phyloP scores from a whole-genome alignment of 2,888 invertebrate species.

The Tenthredo mesomela region DNA sequence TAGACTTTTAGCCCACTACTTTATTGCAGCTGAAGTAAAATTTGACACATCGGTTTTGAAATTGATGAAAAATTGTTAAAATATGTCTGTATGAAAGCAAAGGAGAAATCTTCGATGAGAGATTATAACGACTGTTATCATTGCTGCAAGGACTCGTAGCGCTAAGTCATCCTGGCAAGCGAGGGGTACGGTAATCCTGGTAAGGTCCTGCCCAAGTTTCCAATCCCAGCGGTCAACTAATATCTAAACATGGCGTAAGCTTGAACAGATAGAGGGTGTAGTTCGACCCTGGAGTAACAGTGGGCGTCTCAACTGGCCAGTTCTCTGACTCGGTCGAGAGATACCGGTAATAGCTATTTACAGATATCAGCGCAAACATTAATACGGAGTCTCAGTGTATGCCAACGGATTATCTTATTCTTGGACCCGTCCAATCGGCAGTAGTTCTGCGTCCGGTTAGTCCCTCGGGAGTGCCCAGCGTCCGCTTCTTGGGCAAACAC shows the following conservation, averaged over 20 bases:
- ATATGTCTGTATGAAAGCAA: not conserved
- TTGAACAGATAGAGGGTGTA: conserved; percentile 40
- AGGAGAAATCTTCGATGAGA: not conserved
- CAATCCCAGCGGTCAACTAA: conserved; percentile 76
- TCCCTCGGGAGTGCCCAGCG: conserved; percentile 41
- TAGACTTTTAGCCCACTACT: not conserved
- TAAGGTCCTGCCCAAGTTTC: conserved; percentile 67
- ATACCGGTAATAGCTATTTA: conserved; percentile 74
- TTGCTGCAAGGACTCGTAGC: not conserved
- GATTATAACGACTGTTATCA: conserved; percentile 10
- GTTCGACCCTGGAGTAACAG: conserved; percentile 5
- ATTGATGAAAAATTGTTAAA: not conserved
- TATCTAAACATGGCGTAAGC: conserved; percentile 72
- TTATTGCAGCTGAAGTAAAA: not conserved
- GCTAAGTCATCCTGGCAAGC: conserved; percentile 9
- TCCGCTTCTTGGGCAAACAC: conserved; percentile 52
- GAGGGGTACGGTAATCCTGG: conserved; percentile 33
- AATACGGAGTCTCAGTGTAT: conserved; percentile 72
- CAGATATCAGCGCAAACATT: conserved; percentile 77
- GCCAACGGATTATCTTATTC: conserved; percentile 76
- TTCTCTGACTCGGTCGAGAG: conserved; percentile 50
- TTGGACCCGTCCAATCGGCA: conserved; percentile 68
- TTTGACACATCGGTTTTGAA: not conserved
- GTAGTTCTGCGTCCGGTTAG: conserved; percentile 54
- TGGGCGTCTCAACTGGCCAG: conserved; percentile 28